Percentiles rank a stretch among this genome's conserved stretches.
Evolutionary conservation across 2,113 vertebrate species (phyloP).

Genomic region (Larimichthys crocea): DNA sequence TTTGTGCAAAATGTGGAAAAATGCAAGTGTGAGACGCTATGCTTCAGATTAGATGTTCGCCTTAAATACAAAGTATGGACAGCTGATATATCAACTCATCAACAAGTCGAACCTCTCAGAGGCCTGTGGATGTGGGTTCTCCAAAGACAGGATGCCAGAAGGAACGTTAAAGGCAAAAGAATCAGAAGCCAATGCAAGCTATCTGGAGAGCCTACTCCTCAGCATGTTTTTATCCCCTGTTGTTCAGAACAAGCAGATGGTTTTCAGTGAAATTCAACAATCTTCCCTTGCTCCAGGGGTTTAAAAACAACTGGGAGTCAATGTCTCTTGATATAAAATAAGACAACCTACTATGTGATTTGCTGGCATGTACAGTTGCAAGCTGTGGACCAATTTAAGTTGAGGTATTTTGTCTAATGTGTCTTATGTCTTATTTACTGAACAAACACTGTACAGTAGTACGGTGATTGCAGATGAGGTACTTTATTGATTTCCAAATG

Average conservation of each 20-base stretch:
- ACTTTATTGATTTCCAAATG: constrained; percentile 4
- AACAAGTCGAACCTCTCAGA: constrained; percentile 56
- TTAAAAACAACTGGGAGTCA: constrained; percentile 62
- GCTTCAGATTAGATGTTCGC: constrained; percentile 8
- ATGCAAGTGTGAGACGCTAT: not conserved
- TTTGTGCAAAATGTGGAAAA: constrained; percentile 15
- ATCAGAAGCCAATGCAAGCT: constrained; percentile 68
- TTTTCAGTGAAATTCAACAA: constrained; percentile 73
- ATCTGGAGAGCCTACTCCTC: constrained; percentile 73
- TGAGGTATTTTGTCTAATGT: constrained; percentile 14
- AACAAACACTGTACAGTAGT: not conserved
- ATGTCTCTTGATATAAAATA: constrained; percentile 62
- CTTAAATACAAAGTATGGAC: constrained; percentile 44
- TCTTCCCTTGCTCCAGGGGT: constrained; percentile 75
- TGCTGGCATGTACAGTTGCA: constrained; percentile 38
- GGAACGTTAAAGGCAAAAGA: constrained; percentile 76
- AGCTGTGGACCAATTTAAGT: constrained; percentile 23
- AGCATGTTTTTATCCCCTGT: constrained; percentile 74
- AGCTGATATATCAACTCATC: constrained; percentile 53
- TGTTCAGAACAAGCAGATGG: constrained; percentile 76
- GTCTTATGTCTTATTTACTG: constrained; percentile 2
- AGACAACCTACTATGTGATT: constrained; percentile 56
- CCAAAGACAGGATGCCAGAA: constrained; percentile 71
- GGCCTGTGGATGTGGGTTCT: constrained; percentile 55
- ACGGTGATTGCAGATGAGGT: not conserved